Evolutionary conservation across 2,113 vertebrate genomes (phyloP).

Genomic region (Climacteris rufus): DNA sequence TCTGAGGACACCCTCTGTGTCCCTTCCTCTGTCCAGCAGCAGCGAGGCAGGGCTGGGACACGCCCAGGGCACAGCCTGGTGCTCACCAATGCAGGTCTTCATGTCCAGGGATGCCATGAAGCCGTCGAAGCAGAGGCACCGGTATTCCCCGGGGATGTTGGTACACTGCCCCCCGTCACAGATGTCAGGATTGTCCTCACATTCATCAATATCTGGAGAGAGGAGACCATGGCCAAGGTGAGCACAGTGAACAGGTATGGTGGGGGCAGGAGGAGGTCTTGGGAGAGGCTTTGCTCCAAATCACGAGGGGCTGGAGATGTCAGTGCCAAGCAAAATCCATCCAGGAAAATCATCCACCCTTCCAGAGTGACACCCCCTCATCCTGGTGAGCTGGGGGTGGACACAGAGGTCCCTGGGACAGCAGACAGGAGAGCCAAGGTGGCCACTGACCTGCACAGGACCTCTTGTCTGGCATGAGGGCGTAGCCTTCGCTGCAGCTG

Average conservation of each 20-base stretch:
- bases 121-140: conserved; percentile 87
- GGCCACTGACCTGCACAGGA: conserved; percentile 81
- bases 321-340: background rate
- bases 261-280: background rate
- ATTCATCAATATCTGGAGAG: conserved; percentile 66
- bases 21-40: background rate
- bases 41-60: background rate
- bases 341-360: background rate
- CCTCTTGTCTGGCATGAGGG: conserved; percentile 85
- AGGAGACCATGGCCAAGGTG: background rate
- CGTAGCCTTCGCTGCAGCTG: conserved; percentile 87
- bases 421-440: rapidly evolving
- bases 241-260: rapidly evolving
- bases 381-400: background rate
- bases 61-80: background rate
- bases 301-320: rapidly evolving
- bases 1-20: background rate
- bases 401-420: background rate
- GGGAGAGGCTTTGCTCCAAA: background rate
- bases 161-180: conserved; percentile 90
- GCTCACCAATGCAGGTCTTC: conserved; percentile 87
- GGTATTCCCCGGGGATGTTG: conserved; percentile 88
- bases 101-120: conserved; percentile 89
- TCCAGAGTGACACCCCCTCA: rapidly evolving
- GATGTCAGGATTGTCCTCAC: conserved; percentile 85